These are phyloP conservation scores for Melanargia galathea DNA, from an alignment of 2,888 invertebrate genomes.

Conservation along the genomic window DNA sequence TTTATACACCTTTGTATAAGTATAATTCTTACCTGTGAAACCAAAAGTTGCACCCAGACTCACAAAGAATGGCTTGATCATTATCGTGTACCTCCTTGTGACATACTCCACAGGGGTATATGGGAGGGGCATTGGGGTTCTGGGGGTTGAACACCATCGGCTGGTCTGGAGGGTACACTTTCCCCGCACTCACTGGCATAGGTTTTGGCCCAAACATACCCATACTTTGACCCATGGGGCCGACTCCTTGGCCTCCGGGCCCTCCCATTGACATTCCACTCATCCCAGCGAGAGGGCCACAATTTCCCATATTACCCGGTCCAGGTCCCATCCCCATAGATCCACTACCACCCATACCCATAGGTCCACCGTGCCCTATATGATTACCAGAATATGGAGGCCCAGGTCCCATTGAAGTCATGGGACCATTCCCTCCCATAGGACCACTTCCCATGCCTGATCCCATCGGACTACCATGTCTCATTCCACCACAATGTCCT, in stretches of 20 bases:
- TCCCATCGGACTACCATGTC: conserved; percentile 80
- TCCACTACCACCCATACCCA: conserved; percentile 76
- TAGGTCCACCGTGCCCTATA: conserved; percentile 79
- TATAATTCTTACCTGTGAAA: conserved; percentile 92
- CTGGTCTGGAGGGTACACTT: conserved; percentile 97
- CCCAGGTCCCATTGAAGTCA: conserved; percentile 76
- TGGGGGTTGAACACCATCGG: conserved; percentile 99
- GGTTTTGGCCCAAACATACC: conserved; percentile 90
- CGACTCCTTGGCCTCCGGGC: conserved; percentile 78
- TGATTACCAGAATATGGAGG: conserved; percentile 77
- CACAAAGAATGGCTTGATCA: conserved; percentile 98
- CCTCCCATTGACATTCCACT: conserved; percentile 80
- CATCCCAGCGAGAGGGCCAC: conserved; percentile 78
- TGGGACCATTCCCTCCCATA: conserved; percentile 79
- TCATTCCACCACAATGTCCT: conserved; percentile 80
- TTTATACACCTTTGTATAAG: no score
- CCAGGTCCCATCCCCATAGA: conserved; percentile 77
- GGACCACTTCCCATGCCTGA: conserved; percentile 83
- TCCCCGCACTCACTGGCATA: conserved; percentile 95
- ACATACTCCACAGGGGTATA: conserved; percentile 98
- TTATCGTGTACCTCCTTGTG: conserved; percentile 99
- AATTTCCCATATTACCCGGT: conserved; percentile 76
- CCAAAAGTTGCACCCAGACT: conserved; percentile 99
- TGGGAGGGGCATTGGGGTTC: conserved; percentile 98
- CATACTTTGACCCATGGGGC: conserved; percentile 84